Evolutionary conservation across 2,797 vertebrate species (phyloP), one percentile per base, ranked within the genome.

Genomic region (Scolopax bukidnonensis): DNA sequence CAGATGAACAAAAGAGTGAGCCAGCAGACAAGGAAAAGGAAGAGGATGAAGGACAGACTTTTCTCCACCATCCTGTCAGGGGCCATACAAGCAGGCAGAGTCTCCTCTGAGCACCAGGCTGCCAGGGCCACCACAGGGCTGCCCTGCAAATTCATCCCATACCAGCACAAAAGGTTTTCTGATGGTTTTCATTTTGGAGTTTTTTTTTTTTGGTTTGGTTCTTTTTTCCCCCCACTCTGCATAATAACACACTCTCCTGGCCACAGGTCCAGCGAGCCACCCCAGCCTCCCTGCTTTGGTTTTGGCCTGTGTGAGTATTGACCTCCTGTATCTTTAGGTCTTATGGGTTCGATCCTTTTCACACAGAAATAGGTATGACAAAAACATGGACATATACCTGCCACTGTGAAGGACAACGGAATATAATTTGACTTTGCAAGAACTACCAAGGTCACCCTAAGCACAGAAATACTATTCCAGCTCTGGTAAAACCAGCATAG

Each of bases 381-480:
- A 61, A 83, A 89, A 78, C 30, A 28, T 16, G 3, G 88, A 85
- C 32, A 73, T 89, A 83, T 50, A 80, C 90, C 85, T 93, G 90
- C 64, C 53, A 77, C 60, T 60, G 38, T 63, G 40, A 87, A 89
- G 48, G 87, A 79, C 36, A 5, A 54, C 23, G 16, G 83, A 86
- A 88, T 77, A 74, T 43, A 83, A 90, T 65, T 85, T 69, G 75
- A 8, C 96, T 90, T 91, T 90, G 47, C 33, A 86, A 84, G 80
- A 93, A 88, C 56, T 76, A 78, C 19, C 76, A 95, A 88, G 80
- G 94, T 94, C 88, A 76, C n/a, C 19, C 45, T 40, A 81, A 65
- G 73, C 45, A 88, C n/a, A 79, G 33, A 95, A 73, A 84, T 95
- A 77, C 71, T 57, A 19, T 45, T 54, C 11, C 61, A 68, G 32